A percentile compares a stretch with the other conserved stretches of the same genome.
Evolutionary conservation across 2,797 vertebrate genomes (phyloP).

Genomic region (Crenichthys baileyi): DNA sequence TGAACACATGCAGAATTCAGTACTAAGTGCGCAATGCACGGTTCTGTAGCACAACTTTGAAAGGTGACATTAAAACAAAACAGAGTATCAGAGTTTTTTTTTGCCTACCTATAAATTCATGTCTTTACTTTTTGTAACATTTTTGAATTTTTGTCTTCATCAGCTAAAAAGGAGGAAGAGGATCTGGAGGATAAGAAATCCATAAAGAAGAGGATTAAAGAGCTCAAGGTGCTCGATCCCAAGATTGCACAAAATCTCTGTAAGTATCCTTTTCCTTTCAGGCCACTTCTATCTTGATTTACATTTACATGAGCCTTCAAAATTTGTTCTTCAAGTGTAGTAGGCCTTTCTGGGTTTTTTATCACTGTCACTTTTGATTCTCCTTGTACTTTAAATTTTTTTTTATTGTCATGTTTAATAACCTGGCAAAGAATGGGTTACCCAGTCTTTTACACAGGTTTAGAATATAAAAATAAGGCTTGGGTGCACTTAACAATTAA

Average conservation of each 20-base stretch:
- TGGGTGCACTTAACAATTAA: background rate
- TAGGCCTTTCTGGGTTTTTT: background rate
- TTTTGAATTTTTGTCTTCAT: slow-evolving; percentile 54
- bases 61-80: background rate
- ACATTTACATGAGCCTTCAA: slow-evolving; percentile 8
- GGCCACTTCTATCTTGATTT: background rate
- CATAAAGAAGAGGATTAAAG: slow-evolving; percentile 94
- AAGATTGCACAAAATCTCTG: slow-evolving; percentile 98
- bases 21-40: background rate
- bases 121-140: slow-evolving; percentile 29
- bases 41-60: background rate
- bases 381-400: background rate
- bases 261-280: slow-evolving; percentile 79
- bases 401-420: background rate
- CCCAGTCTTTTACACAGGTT: background rate
- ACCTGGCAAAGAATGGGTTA: background rate
- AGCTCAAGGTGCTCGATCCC: slow-evolving; percentile 94
- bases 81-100: slow-evolving; percentile 9
- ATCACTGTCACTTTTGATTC: background rate
- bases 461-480: background rate
- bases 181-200: slow-evolving; percentile 89
- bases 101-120: slow-evolving; percentile 11
- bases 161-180: slow-evolving; percentile 90
- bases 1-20: background rate
- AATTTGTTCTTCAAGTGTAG: background rate